Conservation (phyloP, 2,113 vertebrate species). For the Mesitornis unicolor region DNA sequence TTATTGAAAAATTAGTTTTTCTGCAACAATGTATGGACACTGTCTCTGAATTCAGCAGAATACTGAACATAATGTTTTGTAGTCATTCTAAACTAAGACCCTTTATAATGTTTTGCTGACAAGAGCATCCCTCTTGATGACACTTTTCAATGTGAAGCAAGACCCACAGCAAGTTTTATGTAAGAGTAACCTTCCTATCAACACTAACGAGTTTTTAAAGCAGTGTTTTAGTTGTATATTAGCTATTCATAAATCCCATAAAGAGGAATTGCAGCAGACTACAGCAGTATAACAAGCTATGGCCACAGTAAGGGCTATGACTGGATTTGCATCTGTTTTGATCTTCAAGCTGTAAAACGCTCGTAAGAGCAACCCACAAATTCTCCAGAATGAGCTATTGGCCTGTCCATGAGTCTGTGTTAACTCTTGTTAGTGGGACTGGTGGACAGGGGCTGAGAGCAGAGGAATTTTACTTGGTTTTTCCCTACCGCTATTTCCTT, state of each 20-base stretch:
- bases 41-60: background rate
- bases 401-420: background rate
- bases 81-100: background rate
- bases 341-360: background rate
- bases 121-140: background rate
- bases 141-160: background rate
- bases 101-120: background rate
- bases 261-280: background rate
- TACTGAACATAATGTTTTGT: background rate
- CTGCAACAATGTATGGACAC: no score
- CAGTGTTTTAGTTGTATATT: background rate
- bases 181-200: background rate
- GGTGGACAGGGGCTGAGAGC: background rate
- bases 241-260: background rate
- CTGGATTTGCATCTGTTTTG: background rate
- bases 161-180: fast-evolving
- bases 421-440: background rate
- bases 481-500: background rate
- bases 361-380: background rate
- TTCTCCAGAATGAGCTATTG: background rate
- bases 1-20: background rate
- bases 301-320: background rate
- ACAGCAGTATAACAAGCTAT: background rate
- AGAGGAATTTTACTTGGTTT: background rate
- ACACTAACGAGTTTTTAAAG: background rate